Evolutionary conservation across 2,888 invertebrate species (phyloP), one percentile per base, ranked within the genome.

Genomic region (Eupithecia inturbata): DNA sequence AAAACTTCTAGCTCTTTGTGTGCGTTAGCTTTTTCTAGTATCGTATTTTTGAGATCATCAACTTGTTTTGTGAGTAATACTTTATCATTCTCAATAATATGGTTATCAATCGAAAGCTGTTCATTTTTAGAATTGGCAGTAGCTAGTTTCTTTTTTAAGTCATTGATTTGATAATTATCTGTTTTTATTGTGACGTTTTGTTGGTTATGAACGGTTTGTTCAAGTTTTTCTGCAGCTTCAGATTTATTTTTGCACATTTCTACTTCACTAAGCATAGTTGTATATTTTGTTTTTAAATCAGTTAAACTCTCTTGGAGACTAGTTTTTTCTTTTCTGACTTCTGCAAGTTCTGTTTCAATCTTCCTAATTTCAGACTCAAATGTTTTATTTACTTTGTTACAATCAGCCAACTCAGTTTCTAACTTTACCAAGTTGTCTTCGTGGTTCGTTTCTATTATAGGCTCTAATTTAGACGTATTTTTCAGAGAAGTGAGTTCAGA

Each of bases 381-480:
- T 10, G 94, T 94, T 79, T 95, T 94, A 81, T 96, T 96, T n/a
- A 95, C 88, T 80, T 89, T 95, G 77, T 91, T 95, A 64, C 94
- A 95, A 82, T 96, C 95, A 68, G 97, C 97, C 67, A 97, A 85
- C 86, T 96, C 96, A 0, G 93, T 91, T 89, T 97, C 96, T 80
- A 97, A 85, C 81, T 96, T 95, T 0, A 95, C 91, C 77, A 96
- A 89, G 78, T 96, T 96, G 81, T 97, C 96, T 90, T 97, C 97
- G 82, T 96, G 96, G 1, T 96, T 73, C 1, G 73, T 95, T 91
- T 97, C 97, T 68, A 96, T 95, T 70, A 97, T 97, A 0, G 97
- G 96, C 87, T 96, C 96, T 79, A 97, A 88, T 80, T 96, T 96
- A n/a, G 95, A 95, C n/a, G 92, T 91, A 83, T 95, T 95, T 83